phyloP scores from a whole-genome alignment of 2,113 vertebrate species.

The Salminus brasiliensis region DNA sequence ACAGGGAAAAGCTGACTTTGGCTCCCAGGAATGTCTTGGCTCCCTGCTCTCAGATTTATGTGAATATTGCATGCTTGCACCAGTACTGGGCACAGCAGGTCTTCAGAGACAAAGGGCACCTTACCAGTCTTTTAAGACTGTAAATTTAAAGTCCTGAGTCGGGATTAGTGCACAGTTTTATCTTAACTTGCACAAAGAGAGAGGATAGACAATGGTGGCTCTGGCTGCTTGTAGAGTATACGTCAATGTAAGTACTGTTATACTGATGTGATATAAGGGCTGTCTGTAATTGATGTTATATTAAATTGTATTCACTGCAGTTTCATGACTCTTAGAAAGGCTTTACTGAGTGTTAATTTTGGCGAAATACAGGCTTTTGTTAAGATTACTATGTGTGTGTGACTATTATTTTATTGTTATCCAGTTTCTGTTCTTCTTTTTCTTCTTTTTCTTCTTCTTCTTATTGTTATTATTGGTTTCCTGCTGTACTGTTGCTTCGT shows the following conservation, averaged over 20 bases:
- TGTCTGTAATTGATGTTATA: no score
- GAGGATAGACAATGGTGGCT: background rate
- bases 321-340: background rate
- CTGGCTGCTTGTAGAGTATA: background rate
- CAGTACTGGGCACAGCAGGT: background rate
- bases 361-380: no score
- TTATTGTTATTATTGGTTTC: no score
- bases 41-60: slow-evolving; percentile 1
- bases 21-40: background rate
- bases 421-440: background rate
- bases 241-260: background rate
- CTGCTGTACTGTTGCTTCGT: no score
- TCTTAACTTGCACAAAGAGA: background rate
- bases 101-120: background rate
- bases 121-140: background rate
- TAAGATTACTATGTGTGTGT: no score
- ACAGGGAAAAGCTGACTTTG: slow-evolving; percentile 7
- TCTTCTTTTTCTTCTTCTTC: no score
- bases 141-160: background rate
- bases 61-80: slow-evolving; percentile 4
- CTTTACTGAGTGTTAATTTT: no score
- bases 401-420: background rate
- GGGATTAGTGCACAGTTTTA: no score
- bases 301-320: background rate
- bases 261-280: background rate